Percentiles rank a stretch among this genome's conserved stretches.
Evolutionary conservation across 1,140 invertebrate species (phyloP).

Genomic region (Gonioctena quinquepunctata): DNA sequence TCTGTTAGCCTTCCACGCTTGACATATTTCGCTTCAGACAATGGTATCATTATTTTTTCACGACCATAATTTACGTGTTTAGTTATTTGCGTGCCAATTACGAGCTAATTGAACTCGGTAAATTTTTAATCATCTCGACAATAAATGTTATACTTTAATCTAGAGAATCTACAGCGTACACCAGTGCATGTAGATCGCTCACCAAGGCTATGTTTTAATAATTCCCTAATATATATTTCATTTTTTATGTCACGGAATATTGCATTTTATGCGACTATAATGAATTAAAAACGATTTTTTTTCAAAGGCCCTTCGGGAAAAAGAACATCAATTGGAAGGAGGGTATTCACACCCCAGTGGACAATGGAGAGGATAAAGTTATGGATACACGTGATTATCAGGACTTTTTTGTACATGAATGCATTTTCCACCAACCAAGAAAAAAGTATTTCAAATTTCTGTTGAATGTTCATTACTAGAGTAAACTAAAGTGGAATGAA

Average conservation of each 20-base stretch:
- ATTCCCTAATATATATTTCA: not conserved
- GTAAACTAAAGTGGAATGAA: too few relatives aligned
- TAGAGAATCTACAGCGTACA: not conserved
- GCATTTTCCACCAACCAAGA: too few relatives aligned
- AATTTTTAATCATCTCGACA: conserved; percentile 5
- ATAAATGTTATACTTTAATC: conserved; percentile 4
- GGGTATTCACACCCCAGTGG: not conserved
- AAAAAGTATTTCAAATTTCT: too few relatives aligned
- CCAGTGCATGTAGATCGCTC: not conserved
- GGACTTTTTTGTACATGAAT: too few relatives aligned
- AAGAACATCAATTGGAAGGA: not conserved
- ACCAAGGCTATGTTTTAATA: not conserved
- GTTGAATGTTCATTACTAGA: too few relatives aligned
- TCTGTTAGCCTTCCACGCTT: too few relatives aligned
- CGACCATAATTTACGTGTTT: not conserved
- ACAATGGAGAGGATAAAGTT: not conserved
- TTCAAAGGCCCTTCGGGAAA: not conserved
- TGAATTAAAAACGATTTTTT: not conserved
- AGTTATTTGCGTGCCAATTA: not conserved
- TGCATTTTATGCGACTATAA: not conserved
- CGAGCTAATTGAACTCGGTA: not conserved
- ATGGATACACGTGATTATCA: too few relatives aligned
- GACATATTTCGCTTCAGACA: too few relatives aligned
- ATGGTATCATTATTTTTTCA: too few relatives aligned
- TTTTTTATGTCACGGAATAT: conserved; percentile 3